Conservation (phyloP, 2,113 vertebrate species). For the Aphyosemion australe region DNA sequence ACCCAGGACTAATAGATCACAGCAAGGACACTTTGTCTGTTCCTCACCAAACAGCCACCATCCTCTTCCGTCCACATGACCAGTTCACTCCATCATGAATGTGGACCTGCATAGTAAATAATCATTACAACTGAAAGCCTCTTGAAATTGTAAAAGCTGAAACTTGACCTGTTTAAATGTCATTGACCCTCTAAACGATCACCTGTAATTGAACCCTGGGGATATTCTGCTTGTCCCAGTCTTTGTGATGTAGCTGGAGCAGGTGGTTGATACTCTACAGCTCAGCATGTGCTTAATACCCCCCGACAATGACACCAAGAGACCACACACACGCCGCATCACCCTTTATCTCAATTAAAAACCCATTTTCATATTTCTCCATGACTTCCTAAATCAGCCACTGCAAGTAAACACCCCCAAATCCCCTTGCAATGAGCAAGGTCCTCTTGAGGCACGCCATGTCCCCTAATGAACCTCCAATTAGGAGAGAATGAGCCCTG, state of each 20-base stretch:
- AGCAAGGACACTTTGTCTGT: slow-evolving; percentile 67
- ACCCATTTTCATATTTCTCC: slow-evolving; percentile 63
- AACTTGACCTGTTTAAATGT: slow-evolving; percentile 64
- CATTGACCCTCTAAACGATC: slow-evolving; percentile 69
- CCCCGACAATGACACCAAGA: slow-evolving; percentile 44
- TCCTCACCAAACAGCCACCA: slow-evolving; percentile 28
- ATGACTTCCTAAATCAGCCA: slow-evolving; percentile 60
- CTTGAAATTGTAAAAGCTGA: slow-evolving; percentile 39
- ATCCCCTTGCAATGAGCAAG: slow-evolving; percentile 51
- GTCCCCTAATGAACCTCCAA: slow-evolving; percentile 79
- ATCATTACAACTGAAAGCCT: slow-evolving; percentile 55
- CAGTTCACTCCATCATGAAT: slow-evolving; percentile 38
- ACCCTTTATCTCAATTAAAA: slow-evolving; percentile 73
- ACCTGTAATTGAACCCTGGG: slow-evolving; percentile 66
- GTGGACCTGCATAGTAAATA: slow-evolving; percentile 63
- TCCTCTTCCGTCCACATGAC: slow-evolving; percentile 18
- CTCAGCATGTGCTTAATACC: slow-evolving; percentile 33
- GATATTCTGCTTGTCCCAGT: slow-evolving; percentile 25
- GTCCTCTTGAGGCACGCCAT: slow-evolving; percentile 59
- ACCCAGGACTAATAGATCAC: slow-evolving; percentile 59
- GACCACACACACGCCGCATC: slow-evolving; percentile 53
- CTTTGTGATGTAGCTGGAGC: slow-evolving; percentile 44
- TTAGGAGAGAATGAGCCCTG: slow-evolving; percentile 73
- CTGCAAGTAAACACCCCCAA: slow-evolving; percentile 65
- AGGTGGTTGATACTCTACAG: slow-evolving; percentile 49